Evolutionary conservation across 2,888 invertebrate genomes (phyloP).

Genomic region (Balanococcus diminutus): DNA sequence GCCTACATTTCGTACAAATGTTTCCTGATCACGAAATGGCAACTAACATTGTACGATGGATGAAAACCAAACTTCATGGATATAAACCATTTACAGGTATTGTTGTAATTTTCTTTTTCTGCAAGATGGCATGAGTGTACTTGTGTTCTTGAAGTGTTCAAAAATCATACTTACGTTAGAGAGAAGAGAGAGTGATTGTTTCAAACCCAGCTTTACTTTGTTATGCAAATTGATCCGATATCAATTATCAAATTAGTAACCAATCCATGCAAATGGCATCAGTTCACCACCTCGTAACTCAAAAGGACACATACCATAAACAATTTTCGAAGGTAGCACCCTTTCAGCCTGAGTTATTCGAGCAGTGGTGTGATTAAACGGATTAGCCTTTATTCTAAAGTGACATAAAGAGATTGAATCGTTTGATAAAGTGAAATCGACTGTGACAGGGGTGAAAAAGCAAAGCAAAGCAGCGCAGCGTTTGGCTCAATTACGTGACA

Average conservation of each 20-base stretch:
- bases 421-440: conserved; percentile 23
- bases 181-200: no score
- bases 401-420: conserved; percentile 9
- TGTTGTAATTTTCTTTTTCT: no score
- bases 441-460: neutral
- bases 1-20: conserved; percentile 11
- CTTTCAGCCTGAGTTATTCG: neutral
- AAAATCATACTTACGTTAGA: no score
- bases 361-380: neutral
- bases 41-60: conserved; percentile 77
- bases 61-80: conserved; percentile 77
- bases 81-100: conserved; percentile 76
- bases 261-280: neutral
- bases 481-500: neutral
- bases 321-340: neutral
- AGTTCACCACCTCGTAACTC: neutral
- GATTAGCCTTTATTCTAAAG: neutral
- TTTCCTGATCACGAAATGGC: conserved; percentile 64
- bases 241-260: neutral
- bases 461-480: neutral
- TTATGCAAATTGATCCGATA: no score
- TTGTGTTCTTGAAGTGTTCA: no score
- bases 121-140: no score
- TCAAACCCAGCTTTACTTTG: no score
- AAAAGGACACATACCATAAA: neutral